phyloP scores from a whole-genome alignment of 2,888 invertebrate genomes.

The Oscheius onirici region DNA sequence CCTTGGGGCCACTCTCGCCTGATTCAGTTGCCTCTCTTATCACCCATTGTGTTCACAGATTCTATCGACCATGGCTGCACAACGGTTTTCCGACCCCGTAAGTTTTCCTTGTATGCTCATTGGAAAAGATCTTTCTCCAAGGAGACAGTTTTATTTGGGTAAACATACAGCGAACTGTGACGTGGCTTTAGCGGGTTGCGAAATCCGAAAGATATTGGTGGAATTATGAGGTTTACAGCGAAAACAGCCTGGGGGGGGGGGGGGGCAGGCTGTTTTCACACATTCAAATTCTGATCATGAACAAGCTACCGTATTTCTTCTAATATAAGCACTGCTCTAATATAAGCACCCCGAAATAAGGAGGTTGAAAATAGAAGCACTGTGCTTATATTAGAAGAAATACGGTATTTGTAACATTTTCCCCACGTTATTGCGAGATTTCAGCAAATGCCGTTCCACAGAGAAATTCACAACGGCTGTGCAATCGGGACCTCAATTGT shows the following conservation, averaged over 20 bases:
- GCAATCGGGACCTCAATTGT: conserved; percentile 34
- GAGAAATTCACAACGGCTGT: conserved; percentile 34
- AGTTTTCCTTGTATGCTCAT: not conserved
- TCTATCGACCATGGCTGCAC: conserved; percentile 9
- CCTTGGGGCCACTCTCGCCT: conserved; percentile 29
- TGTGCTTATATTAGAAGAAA: too few relatives aligned
- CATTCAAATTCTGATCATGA: too few relatives aligned
- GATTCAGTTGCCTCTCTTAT: conserved; percentile 27
- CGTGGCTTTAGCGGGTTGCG: not conserved
- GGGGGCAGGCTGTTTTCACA: too few relatives aligned
- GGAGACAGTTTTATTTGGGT: not conserved
- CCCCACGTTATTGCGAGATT: not conserved
- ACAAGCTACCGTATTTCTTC: too few relatives aligned
- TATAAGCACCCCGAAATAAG: too few relatives aligned
- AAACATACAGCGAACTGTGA: not conserved
- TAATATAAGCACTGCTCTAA: too few relatives aligned
- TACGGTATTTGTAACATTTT: not conserved
- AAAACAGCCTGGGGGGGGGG: too few relatives aligned
- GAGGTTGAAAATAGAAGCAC: too few relatives aligned
- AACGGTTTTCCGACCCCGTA: conserved; percentile 17
- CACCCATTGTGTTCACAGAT: not conserved
- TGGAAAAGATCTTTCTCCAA: not conserved
- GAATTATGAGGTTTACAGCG: too few relatives aligned
- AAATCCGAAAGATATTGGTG: not conserved
- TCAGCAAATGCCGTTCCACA: conserved; percentile 33